Base-by-base conservation (phyloP, 2,113 vertebrate species). In the Phasianus colchicus region DNA sequence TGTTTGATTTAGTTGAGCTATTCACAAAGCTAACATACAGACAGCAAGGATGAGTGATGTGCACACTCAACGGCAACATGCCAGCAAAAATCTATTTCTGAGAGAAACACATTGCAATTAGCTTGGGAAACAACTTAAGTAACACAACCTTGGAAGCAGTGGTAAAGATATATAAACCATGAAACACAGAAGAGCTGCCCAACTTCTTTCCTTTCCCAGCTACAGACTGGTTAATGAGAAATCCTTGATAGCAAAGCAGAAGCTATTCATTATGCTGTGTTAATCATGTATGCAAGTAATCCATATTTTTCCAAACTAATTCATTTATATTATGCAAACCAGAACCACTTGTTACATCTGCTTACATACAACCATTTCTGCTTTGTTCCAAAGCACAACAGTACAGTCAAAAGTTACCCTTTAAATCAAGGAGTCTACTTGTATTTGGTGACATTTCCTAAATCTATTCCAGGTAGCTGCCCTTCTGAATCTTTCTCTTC, bases 221-320 rank as follows among this genome's bases (percentile, higher is more conserved):
- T 11, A 10, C 0, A 2, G 55, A 25, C n/a, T 79, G 55, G 9
- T 27, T 60, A 66, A 76, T 2, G 3, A 86, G 25, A 85, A 70
- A 73, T 30, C n/a, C 50, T 73, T 58, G 29, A 63, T 2, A 1
- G 4, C 80, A 60, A 90, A 71, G 12, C 2, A 74, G 64, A 58
- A 74, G 16, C 3, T 17, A 84, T n/a, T 47, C 55, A 25, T 40
- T 42, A 19, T 15, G 11, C 4, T 11, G 13, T 17, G 80, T 45
- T 55, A 36, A 80, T 64, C 52, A 1, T 1, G 3, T 5, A 0
- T 13, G 45, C 24, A 70, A 70, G n/a, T 14, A 8, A 13, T 74
- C 52, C 20, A 24, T 7, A 16, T 54, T 82, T 93, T 63, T 5
- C 14, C 43, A 3, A 72, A 18, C 40, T 73, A 27, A 81, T 38